Evolutionary conservation across 2,888 invertebrate genomes (phyloP).

Genomic region (Fabriciana adippe): DNA sequence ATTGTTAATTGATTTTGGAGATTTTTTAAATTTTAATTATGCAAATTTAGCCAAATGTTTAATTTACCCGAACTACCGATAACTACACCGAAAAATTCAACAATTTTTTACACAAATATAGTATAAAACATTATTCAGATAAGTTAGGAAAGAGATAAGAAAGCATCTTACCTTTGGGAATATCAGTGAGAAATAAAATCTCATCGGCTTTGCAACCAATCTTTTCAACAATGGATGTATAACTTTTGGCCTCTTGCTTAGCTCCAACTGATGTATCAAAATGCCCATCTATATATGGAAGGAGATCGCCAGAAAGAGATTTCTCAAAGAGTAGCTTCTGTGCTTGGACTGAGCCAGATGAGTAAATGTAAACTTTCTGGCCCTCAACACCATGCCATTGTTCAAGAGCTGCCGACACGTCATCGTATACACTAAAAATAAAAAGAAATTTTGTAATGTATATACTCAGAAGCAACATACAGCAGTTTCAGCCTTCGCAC

Average conservation of each 20-base stretch:
- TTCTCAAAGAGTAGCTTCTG: conserved; percentile 93
- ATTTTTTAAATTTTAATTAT: too few species aligned
- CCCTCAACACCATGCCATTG: conserved; percentile 86
- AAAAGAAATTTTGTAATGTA: background rate
- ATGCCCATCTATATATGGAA: conserved; percentile 87
- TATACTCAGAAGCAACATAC: background rate
- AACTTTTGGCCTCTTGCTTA: conserved; percentile 90
- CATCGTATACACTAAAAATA: conserved; percentile 89
- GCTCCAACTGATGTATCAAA: conserved; percentile 94
- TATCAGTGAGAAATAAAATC: conserved; percentile 93
- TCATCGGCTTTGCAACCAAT: conserved; percentile 85
- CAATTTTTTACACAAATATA: too few species aligned
- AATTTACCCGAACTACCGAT: too few species aligned
- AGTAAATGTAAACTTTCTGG: conserved; percentile 90
- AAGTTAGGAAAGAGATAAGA: background rate
- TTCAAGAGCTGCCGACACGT: conserved; percentile 89
- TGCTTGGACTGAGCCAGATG: conserved; percentile 95
- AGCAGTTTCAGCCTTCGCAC: too few species aligned
- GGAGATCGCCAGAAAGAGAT: conserved; percentile 89
- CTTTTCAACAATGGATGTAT: conserved; percentile 87
- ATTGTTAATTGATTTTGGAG: too few species aligned
- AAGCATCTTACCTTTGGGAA: conserved; percentile 84
- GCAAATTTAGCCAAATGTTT: too few species aligned
- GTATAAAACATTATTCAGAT: background rate
- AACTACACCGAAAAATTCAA: background rate